Conservation (phyloP, 2,797 vertebrate species). For the Rhinella marina region DNA sequence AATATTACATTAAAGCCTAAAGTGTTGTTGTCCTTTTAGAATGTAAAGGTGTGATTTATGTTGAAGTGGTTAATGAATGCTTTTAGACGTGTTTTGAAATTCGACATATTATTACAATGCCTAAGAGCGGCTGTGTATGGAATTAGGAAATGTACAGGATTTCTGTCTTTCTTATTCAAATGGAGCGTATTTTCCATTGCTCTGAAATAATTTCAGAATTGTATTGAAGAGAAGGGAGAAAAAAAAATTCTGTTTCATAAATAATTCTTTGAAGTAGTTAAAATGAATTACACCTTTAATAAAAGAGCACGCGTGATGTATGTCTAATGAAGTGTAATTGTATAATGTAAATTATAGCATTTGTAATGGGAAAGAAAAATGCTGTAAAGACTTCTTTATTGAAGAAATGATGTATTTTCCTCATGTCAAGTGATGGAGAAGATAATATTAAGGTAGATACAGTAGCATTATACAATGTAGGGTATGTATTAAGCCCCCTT, state of each 20-base stretch:
- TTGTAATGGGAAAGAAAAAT: slow-evolving; percentile 62
- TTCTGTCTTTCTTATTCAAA: slow-evolving; percentile 66
- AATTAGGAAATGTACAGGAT: slow-evolving; percentile 61
- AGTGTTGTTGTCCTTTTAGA: slow-evolving; percentile 63
- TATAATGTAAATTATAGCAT: slow-evolving; percentile 65
- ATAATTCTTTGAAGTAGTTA: slow-evolving; percentile 55
- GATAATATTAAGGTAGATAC: slow-evolving; percentile 47
- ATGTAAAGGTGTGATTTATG: slow-evolving; percentile 63
- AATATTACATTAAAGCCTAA: slow-evolving; percentile 63
- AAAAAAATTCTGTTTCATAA: slow-evolving; percentile 64
- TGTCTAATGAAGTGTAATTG: slow-evolving; percentile 67
- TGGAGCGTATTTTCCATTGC: slow-evolving; percentile 67
- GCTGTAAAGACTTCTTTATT: slow-evolving; percentile 58
- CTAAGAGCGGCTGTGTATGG: slow-evolving; percentile 55
- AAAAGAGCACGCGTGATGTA: slow-evolving; percentile 52
- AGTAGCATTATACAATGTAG: slow-evolving; percentile 21
- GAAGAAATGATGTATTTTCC: slow-evolving; percentile 51
- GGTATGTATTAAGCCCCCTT: slow-evolving; percentile 57
- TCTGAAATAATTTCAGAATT: slow-evolving; percentile 64
- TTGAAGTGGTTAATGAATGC: slow-evolving; percentile 63
- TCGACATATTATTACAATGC: slow-evolving; percentile 61
- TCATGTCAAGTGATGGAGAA: slow-evolving; percentile 47
- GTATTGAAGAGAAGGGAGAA: slow-evolving; percentile 44
- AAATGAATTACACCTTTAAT: slow-evolving; percentile 50
- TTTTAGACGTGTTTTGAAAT: slow-evolving; percentile 62